Conservation (phyloP, 1,140 invertebrate species). For the Polyergus mexicanus region DNA sequence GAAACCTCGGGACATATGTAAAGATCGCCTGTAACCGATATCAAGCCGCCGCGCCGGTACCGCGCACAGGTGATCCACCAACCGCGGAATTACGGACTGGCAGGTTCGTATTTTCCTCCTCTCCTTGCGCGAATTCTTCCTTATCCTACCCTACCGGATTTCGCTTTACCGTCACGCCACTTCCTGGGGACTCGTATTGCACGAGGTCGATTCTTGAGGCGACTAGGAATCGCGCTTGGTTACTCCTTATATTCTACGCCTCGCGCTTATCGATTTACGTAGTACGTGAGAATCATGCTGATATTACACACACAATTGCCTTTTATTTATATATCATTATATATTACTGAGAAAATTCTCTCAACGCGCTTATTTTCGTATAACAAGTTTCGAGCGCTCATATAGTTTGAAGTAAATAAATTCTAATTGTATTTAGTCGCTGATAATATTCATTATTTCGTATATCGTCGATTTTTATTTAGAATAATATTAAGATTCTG, state of each 20-base stretch:
- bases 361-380: background rate
- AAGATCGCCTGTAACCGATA: slow-evolving; percentile 82
- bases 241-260: slow-evolving; percentile 16
- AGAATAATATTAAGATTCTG: background rate
- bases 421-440: background rate
- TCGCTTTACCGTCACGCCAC: slow-evolving; percentile 74
- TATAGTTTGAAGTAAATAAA: background rate
- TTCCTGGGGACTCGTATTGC: slow-evolving; percentile 82
- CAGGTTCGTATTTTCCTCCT: slow-evolving; percentile 59
- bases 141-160: slow-evolving; percentile 81
- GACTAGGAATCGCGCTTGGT: slow-evolving; percentile 66
- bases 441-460: no score
- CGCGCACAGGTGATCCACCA: slow-evolving; percentile 35
- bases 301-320: no score
- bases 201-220: slow-evolving; percentile 14
- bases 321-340: background rate
- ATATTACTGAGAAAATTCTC: background rate
- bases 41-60: slow-evolving; percentile 71
- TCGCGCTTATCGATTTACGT: background rate
- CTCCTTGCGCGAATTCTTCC: slow-evolving; percentile 49
- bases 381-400: background rate
- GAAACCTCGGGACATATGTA: slow-evolving; percentile 47
- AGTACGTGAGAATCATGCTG: background rate
- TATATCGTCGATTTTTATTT: background rate
- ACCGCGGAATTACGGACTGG: slow-evolving; percentile 71